Percentiles rank a stretch among this genome's conserved stretches.
Evolutionary conservation across 2,888 invertebrate species (phyloP).

Genomic region (Lamproptera curius): DNA sequence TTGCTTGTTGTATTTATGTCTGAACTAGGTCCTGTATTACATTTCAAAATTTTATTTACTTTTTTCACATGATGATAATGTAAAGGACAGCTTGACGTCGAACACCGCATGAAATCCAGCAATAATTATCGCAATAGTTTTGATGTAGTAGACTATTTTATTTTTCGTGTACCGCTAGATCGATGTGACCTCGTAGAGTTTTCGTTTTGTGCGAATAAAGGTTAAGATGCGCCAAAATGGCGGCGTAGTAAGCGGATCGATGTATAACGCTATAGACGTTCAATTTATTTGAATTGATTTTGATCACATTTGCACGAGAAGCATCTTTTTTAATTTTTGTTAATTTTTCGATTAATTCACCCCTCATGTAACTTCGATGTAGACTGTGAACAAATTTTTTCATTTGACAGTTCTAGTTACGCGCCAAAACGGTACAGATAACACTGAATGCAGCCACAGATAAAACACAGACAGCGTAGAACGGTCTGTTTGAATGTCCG

Average conservation of each 20-base stretch:
- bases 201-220: background rate
- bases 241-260: background rate
- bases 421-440: background rate
- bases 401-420: background rate
- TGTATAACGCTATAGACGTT: background rate
- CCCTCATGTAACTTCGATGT: too few relatives aligned
- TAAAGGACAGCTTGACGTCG: slow-evolving; percentile 26
- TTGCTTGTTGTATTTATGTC: too few relatives aligned
- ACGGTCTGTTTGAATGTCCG: background rate
- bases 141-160: slow-evolving; percentile 50
- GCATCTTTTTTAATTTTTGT: too few relatives aligned
- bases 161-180: slow-evolving; percentile 66
- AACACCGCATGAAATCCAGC: slow-evolving; percentile 45
- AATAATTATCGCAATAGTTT: slow-evolving; percentile 70
- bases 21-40: too few relatives aligned
- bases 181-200: slow-evolving; percentile 36
- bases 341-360: too few relatives aligned
- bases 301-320: too few relatives aligned
- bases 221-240: too few relatives aligned
- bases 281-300: too few relatives aligned
- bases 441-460: background rate
- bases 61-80: too few relatives aligned
- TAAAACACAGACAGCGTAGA: background rate
- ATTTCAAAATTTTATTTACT: too few relatives aligned
- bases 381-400: too few relatives aligned